Evolutionary conservation across 2,797 vertebrate genomes (phyloP), one percentile per base, ranked within the genome.

Genomic region (Danionella dracula): DNA sequence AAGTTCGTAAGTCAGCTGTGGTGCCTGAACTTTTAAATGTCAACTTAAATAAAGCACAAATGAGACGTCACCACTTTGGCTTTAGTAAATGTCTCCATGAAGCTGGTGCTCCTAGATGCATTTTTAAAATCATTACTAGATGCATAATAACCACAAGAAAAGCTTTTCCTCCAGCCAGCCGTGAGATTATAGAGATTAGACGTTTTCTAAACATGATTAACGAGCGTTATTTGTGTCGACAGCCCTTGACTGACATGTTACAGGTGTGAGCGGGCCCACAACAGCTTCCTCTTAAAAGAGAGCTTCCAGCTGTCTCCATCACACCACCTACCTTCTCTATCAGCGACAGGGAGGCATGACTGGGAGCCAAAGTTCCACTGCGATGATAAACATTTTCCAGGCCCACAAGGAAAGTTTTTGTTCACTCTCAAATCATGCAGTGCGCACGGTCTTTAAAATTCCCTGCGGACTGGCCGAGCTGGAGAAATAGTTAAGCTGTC

Each of bases 401-500:
- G 62, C 76, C 44, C 55, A 60, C 82, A 82, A 72, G 83, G 77
- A 85, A 65, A 77, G 80, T 82, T 81, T 79, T 80, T 78, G 73
- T 76, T 83, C 74, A 71, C 72, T 54, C 71, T 81, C 73, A 76
- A 87, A 88, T 80, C 81, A 76, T 72, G 45, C 34, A 72, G 84
- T 59, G 68, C 46, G 78, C 82, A 86, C 81, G 83, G 82, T 81
- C 81, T 78, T 83, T 80, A 83, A 84, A 81, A 72, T 70, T 55
- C 79, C 81, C 71, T 75, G 77, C 41, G 23, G 76, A 75, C 76
- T 38, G 62, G 73, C 66, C 49, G 60, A 72, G 38, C 76, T 64
- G 35, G 78, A 82, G 81, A 87, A 87, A 85, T 83, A 82, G 86
- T 88, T 90, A 87, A 87, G 86, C 89, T 92, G 88, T 89, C 87